Evolutionary conservation across 30 jellyfish, hydroid and myxozoan genomes (phyloP).

Genomic region (Clytia hemisphaerica): DNA sequence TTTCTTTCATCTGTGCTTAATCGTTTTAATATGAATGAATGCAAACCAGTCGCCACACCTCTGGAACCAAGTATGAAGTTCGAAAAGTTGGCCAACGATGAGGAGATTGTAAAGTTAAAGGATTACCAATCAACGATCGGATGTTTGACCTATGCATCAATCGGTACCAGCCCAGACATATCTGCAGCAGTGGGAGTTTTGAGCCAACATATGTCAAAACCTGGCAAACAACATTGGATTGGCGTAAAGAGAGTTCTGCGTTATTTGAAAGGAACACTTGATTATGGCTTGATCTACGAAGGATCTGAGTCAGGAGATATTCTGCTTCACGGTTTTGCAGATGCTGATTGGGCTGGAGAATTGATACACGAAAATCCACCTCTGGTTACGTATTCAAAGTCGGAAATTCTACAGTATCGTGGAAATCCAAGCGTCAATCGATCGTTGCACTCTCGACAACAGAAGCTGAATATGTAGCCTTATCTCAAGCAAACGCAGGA

Average conservation of each 20-base stretch:
- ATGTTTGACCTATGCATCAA: conserved; percentile 22
- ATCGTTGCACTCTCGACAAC: conserved; percentile 23
- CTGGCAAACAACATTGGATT: conserved; percentile 26
- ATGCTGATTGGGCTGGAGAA: conserved; percentile 49
- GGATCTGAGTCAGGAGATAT: background rate
- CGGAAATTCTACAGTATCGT: conserved; percentile 3
- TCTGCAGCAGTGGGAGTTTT: conserved; percentile 14
- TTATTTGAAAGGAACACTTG: conserved; percentile 27
- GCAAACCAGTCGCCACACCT: conserved; percentile 41
- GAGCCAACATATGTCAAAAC: conserved; percentile 12
- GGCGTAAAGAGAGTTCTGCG: conserved; percentile 32
- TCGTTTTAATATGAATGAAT: conserved; percentile 9
- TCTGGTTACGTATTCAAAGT: conserved; percentile 38
- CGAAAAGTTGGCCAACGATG: conserved; percentile 13
- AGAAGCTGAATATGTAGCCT: conserved; percentile 41
- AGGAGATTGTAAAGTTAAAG: background rate
- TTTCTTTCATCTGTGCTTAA: conserved; percentile 4
- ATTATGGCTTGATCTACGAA: conserved; percentile 21
- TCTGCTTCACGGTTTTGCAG: conserved; percentile 18
- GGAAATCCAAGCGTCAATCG: conserved; percentile 16
- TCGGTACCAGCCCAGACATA: conserved; percentile 35
- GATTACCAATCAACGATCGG: conserved; percentile 35
- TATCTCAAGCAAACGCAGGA: conserved; percentile 27
- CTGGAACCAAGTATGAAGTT: conserved; percentile 13
- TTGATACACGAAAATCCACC: conserved; percentile 29